Conservation (phyloP, 2,888 invertebrate species). For the Bugula neritina region DNA sequence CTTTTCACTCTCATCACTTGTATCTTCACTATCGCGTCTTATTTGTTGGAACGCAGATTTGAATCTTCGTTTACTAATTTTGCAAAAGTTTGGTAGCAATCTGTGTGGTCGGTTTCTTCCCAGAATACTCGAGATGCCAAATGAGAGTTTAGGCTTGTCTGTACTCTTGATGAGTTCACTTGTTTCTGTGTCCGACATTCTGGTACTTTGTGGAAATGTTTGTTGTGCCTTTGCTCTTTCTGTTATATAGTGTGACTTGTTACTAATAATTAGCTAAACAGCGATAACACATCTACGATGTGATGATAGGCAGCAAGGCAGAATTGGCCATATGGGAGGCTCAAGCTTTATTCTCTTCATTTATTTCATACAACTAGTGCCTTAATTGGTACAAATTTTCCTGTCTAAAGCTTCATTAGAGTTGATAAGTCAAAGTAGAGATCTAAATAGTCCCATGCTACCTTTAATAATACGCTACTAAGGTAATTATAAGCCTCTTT, state of each 20-base stretch:
- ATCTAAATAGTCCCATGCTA: slow-evolving; percentile 8
- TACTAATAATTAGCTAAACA: slow-evolving; percentile 8
- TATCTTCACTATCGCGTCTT: neutral
- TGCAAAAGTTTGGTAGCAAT: neutral
- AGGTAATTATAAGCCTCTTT: slow-evolving; percentile 6
- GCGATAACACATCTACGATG: no score
- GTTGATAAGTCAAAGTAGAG: neutral
- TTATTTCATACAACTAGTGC: neutral
- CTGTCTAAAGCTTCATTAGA: slow-evolving; percentile 9
- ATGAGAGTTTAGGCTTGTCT: neutral
- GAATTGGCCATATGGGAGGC: neutral
- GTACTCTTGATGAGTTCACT: neutral
- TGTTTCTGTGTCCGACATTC: neutral
- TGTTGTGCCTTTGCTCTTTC: neutral
- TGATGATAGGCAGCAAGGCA: neutral
- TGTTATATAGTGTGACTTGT: slow-evolving; percentile 15
- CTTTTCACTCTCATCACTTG: neutral
- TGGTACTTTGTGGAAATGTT: neutral
- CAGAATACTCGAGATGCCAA: slow-evolving; percentile 21
- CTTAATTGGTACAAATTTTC: slow-evolving; percentile 14
- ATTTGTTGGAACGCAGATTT: neutral
- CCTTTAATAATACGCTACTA: neutral
- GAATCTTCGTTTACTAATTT: neutral
- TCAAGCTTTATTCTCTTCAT: neutral
- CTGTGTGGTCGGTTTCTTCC: neutral